Evolutionary conservation across 2,797 vertebrate genomes (phyloP).

Genomic region (Gadopsis bispinosus): DNA sequence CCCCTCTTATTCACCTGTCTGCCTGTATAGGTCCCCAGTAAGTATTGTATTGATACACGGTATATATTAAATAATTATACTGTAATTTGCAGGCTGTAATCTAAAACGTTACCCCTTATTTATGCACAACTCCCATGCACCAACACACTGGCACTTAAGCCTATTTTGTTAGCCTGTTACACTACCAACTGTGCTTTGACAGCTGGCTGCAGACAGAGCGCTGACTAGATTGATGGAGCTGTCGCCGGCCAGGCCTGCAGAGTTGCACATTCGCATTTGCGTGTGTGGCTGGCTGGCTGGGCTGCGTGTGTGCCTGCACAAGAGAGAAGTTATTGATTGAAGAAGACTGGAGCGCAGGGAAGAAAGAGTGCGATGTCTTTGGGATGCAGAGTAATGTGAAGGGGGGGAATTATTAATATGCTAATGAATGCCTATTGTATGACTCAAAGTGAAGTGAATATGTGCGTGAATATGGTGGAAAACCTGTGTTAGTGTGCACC

Average conservation of each 20-base stretch:
- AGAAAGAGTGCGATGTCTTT: conserved; percentile 21
- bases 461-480: conserved; percentile 33
- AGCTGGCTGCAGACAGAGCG: conserved; percentile 64
- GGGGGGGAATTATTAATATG: conserved; percentile 27
- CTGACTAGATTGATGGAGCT: conserved; percentile 72
- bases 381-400: conserved; percentile 25
- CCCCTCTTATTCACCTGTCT: neutral
- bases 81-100: conserved; percentile 1
- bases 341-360: conserved; percentile 20
- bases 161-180: conserved; percentile 58
- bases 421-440: conserved; percentile 50
- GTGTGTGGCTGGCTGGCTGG: conserved; percentile 6
- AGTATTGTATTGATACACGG: neutral
- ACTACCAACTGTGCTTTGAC: conserved; percentile 51
- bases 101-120: neutral
- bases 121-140: conserved; percentile 9
- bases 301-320: conserved; percentile 5
- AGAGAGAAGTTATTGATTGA: conserved; percentile 33
- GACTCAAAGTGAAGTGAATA: conserved; percentile 46
- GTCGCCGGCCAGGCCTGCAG: conserved; percentile 53
- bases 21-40: neutral
- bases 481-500: conserved; percentile 12
- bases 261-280: conserved; percentile 38
- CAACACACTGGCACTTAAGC: conserved; percentile 23
- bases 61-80: neutral